Conservation (phyloP, 2,113 vertebrate species). For the Silurus asotus region DNA sequence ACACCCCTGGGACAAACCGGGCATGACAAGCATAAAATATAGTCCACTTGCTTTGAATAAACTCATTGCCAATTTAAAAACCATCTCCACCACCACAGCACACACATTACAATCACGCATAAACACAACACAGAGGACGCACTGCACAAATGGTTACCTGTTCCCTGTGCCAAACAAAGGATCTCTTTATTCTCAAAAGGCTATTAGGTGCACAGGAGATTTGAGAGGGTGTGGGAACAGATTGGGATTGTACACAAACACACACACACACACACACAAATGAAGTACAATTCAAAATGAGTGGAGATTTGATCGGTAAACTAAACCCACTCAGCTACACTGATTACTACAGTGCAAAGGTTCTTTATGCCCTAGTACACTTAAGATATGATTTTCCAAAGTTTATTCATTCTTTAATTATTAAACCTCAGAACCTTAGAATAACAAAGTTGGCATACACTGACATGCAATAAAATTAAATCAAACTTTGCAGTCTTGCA, state of each 20-base stretch:
- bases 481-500: not conserved
- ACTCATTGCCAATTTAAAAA: constrained; percentile 38
- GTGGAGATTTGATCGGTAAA: constrained; percentile 30
- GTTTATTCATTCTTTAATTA: constrained; percentile 22
- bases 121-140: constrained; percentile 29
- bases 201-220: constrained; percentile 67
- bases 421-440: not conserved
- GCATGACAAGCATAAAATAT: constrained; percentile 5
- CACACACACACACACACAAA: constrained; percentile 17
- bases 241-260: constrained; percentile 45
- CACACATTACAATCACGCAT: constrained; percentile 42
- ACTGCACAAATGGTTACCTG: constrained; percentile 72
- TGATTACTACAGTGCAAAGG: constrained; percentile 6
- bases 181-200: constrained; percentile 67
- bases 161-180: constrained; percentile 71
- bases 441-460: not conserved
- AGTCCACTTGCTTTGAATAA: constrained; percentile 7
- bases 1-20: not conserved
- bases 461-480: not conserved
- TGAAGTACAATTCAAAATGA: constrained; percentile 27
- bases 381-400: constrained; percentile 20
- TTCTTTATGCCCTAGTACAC: not conserved
- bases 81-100: constrained; percentile 29
- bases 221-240: constrained; percentile 72
- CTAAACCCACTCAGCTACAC: constrained; percentile 20